These are phyloP conservation scores for Cuculus canorus DNA, from an alignment of 2,797 vertebrate species.

Conservation along the genomic window DNA sequence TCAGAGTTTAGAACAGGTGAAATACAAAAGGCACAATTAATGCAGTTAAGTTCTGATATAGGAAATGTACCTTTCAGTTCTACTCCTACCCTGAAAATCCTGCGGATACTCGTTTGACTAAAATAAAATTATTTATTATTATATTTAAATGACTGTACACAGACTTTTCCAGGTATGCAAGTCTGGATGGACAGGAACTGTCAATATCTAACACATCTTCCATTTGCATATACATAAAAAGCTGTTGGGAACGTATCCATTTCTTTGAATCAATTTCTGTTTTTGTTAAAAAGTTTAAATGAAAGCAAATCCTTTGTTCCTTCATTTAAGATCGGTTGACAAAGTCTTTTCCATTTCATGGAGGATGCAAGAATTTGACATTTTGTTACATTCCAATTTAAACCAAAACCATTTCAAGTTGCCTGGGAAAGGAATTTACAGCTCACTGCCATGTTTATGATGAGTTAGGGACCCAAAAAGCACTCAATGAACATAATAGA, in stretches of 20 bases:
- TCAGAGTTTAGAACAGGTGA: background rate
- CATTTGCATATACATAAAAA: background rate
- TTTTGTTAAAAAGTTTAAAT: background rate
- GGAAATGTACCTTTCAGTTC: background rate
- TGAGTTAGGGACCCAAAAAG: background rate
- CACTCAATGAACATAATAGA: background rate
- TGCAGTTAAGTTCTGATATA: background rate
- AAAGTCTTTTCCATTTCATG: background rate
- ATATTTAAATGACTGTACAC: background rate
- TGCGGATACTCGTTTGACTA: background rate
- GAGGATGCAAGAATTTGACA: background rate
- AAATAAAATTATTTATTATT: background rate
- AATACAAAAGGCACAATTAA: background rate
- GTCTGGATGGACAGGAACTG: background rate
- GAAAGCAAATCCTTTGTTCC: background rate
- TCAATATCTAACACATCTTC: background rate
- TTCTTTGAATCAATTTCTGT: background rate
- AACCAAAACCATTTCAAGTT: background rate
- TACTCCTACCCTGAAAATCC: background rate
- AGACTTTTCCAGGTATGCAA: background rate
- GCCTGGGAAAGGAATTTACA: background rate
- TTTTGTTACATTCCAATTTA: background rate
- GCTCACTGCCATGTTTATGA: background rate
- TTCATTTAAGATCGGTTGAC: background rate
- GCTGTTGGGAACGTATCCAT: background rate